Evolutionary conservation across 2,888 invertebrate species (phyloP).

Genomic region (Aethes cnicana): DNA sequence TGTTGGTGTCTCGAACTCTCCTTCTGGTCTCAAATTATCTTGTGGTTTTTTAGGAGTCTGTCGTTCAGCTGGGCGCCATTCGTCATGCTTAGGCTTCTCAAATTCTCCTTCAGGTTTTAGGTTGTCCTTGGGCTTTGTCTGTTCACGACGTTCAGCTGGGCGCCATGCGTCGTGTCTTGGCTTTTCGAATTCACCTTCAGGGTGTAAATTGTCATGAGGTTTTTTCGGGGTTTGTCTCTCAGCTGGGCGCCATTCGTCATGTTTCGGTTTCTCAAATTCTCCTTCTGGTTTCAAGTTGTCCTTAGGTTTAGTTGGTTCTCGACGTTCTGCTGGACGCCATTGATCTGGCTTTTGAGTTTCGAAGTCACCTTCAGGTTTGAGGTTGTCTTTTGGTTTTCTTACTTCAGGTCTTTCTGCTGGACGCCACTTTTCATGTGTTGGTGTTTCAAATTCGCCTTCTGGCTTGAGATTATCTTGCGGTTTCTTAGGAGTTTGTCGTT

Average conservation of each 20-base stretch:
- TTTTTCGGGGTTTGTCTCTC: constrained; percentile 58
- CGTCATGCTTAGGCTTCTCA: constrained; percentile 51
- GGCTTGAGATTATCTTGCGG: constrained; percentile 72
- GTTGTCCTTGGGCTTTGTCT: constrained; percentile 74
- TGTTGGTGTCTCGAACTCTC: constrained; percentile 78
- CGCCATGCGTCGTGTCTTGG: constrained; percentile 75
- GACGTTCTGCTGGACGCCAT: constrained; percentile 57
- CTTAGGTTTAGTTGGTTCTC: constrained; percentile 41
- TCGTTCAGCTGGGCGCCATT: constrained; percentile 69
- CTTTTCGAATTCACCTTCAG: constrained; percentile 83
- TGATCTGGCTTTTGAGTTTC: constrained; percentile 53
- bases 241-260: constrained; percentile 58
- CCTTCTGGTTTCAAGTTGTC: constrained; percentile 60
- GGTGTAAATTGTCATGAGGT: constrained; percentile 71
- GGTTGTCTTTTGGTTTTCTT: constrained; percentile 74
- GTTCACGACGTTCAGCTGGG: constrained; percentile 64
- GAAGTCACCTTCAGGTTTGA: constrained; percentile 75
- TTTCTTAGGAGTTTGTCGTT: constrained; percentile 49
- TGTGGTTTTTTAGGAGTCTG: constrained; percentile 62
- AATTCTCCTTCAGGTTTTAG: constrained; percentile 53
- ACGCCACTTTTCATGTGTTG: constrained; percentile 61
- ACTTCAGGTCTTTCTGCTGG: constrained; percentile 62
- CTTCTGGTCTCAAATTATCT: constrained; percentile 81
- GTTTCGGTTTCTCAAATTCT: constrained; percentile 63
- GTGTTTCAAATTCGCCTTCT: constrained; percentile 64